A percentile compares a stretch with the other conserved stretches of the same genome.
These are phyloP conservation scores for Zaprionus ornatus DNA, from an alignment of 1,140 invertebrate genomes.

Conservation along the genomic window DNA sequence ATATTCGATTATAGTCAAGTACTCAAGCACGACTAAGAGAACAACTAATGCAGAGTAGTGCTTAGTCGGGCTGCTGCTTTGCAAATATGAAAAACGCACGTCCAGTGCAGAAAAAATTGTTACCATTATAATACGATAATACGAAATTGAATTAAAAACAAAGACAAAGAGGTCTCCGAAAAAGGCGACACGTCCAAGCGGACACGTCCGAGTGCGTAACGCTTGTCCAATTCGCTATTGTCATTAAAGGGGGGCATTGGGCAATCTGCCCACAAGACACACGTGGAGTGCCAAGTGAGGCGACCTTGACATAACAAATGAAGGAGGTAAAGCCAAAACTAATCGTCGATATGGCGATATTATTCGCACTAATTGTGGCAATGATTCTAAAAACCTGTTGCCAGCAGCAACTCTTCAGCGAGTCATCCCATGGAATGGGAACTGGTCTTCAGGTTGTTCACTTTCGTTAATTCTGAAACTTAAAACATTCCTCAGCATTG, in stretches of 20 bases:
- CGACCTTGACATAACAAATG: conserved; percentile 1
- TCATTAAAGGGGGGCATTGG: conserved; percentile 6
- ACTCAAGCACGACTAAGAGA: too few species aligned
- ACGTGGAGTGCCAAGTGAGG: conserved; percentile 10
- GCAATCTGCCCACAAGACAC: conserved; percentile 2
- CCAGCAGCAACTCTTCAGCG: not conserved
- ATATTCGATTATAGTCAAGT: too few species aligned
- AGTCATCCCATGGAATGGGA: not conserved
- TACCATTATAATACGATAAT: conserved; percentile 13
- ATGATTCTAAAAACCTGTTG: not conserved
- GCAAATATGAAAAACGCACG: not conserved
- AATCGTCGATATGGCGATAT: not conserved
- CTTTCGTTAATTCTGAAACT: too few species aligned
- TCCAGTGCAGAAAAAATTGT: conserved; percentile 21
- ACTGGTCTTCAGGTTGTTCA: not conserved
- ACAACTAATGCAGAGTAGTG: conserved; percentile 8
- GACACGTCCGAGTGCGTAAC: conserved; percentile 44
- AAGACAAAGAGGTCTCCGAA: conserved; percentile 3
- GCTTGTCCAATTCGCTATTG: conserved; percentile 22
- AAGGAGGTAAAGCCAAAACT: conserved; percentile 11
- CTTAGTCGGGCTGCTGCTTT: not conserved
- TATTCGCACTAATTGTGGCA: not conserved
- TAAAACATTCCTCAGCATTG: not conserved
- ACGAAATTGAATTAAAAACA: not conserved
- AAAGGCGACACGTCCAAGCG: conserved; percentile 24